Base-by-base conservation (phyloP, 2,888 invertebrate genomes). In the Parnassius apollo region DNA sequence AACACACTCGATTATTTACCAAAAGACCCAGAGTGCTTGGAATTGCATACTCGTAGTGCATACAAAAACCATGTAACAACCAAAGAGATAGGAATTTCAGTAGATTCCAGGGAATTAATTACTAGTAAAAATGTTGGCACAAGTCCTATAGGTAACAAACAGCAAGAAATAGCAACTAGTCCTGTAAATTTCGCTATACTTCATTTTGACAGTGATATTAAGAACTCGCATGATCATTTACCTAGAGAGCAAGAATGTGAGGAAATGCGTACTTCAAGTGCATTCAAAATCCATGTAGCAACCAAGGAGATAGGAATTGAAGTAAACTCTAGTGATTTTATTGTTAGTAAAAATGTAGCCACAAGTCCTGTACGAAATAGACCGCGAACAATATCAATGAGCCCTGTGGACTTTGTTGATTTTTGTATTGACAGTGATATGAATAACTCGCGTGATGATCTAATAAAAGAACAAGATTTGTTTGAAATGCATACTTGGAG, bases 161-260 rank as follows among this genome's bases (percentile, higher is more conserved):
- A 42, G 9, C 59, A 10, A 18, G 54, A 63, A 53, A 59, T 50
- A 62, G 66, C 62, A 22, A 68, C 68, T 25, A 71, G 68, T 65
- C 68, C 70, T 48, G 11, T 60, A 22, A 11, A 53, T 18, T 60
- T 60, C n/a, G 35, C 18, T 60, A n/a, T 10, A 35, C 35, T 35
- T 35, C 35, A 35, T 35, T 35, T 7, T 35, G 35, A 35, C 35
- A 25, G 25, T 25, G 25, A 4, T 25, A 25, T 25, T 25, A 25
- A 25, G 25, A 25, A 25, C 25, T 25, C 7, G 7, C 3, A 25
- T 4, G 25, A 25, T 25, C 4, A 3, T 35, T 35, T 35, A 35
- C 3, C 35, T 35, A 35, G 4, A 35, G 35, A 35, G 35, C 7
- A 35, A 35, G 35, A 35, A 35, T 35, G 35, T 35, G 7, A 35